These are phyloP conservation scores for Todiramphus chloris DNA, from an alignment of 2,113 vertebrate genomes.

Conservation along the genomic window DNA sequence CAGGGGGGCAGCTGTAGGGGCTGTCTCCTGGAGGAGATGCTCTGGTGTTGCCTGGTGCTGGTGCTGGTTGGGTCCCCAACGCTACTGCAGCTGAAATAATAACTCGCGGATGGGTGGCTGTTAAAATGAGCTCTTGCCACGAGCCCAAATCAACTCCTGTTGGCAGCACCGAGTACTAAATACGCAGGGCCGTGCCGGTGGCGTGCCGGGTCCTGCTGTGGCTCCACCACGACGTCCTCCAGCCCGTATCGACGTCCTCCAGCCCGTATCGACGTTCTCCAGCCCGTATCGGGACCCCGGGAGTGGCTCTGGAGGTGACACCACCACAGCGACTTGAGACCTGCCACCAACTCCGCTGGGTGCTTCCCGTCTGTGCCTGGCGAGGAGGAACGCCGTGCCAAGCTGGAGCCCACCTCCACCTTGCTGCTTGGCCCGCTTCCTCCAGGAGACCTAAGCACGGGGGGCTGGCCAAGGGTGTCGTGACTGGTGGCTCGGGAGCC, in stretches of 20 bases:
- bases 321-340: background rate
- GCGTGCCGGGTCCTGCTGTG: background rate
- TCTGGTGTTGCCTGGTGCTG: background rate
- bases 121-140: background rate
- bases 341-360: background rate
- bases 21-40: background rate
- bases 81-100: constrained; percentile 12
- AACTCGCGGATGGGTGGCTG: constrained; percentile 33
- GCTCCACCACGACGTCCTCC: background rate
- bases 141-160: background rate
- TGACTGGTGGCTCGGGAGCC: no score
- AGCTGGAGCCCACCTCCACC: background rate
- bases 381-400: accelerated
- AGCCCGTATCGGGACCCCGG: accelerated
- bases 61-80: constrained; percentile 10
- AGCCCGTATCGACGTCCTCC: accelerated
- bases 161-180: background rate
- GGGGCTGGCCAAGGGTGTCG: accelerated
- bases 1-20: background rate
- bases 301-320: background rate
- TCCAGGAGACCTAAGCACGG: accelerated
- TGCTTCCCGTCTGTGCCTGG: background rate
- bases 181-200: background rate
- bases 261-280: accelerated
- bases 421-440: accelerated